Base-by-base conservation (phyloP, 1,140 invertebrate genomes). In the Papilio helenus region DNA sequence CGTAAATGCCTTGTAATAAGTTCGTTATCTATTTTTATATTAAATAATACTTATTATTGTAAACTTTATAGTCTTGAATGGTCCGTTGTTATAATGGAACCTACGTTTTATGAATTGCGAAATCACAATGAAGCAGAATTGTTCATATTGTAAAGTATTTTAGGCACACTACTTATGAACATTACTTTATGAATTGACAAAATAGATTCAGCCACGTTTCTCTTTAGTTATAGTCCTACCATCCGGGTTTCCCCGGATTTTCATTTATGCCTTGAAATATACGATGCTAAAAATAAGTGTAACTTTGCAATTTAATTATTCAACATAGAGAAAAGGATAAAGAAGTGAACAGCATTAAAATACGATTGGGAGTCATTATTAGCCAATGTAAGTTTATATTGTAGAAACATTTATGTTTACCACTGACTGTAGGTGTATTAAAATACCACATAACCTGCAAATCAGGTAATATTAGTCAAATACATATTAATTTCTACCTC, bases 401-500 rank as follows among this genome's bases (percentile, higher is more conserved):
- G 7, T 58, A 58, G 26, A 7, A 34, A 68, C 65, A 34, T 68
- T 3, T 29, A 26, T 68, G 29, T 42, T 72, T 42, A 68, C 18
- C 10, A 42, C 26, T 18, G n/a, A n/a, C n/a, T 1, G 12, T 4
- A 72, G 44, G 14, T 29, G 1, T 34, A 68, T 68, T 34, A 20
- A 18, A 39, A 18, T n/a, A 12, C 39, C n/a, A 44, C 12, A 73
- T 49, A 73, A 49, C 3, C 3, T 49, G 20, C 42, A 16, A 73
- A 73, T 73, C 72, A 16, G 72, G 23, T 26, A 20, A n/a, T 42
- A 46, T 49, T 49, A 73, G 16, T 73, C 20, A 46, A 44, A 73
- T 23, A 73, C 44, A 73, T 49, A 16, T 23, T 73, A 73, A 16
- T 49, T 14, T 44, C 12, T 23, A 0, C 1, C 5, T 16, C 72